Base-by-base conservation (phyloP, 2,888 invertebrate genomes). In the Lithophane semibrunnea region DNA sequence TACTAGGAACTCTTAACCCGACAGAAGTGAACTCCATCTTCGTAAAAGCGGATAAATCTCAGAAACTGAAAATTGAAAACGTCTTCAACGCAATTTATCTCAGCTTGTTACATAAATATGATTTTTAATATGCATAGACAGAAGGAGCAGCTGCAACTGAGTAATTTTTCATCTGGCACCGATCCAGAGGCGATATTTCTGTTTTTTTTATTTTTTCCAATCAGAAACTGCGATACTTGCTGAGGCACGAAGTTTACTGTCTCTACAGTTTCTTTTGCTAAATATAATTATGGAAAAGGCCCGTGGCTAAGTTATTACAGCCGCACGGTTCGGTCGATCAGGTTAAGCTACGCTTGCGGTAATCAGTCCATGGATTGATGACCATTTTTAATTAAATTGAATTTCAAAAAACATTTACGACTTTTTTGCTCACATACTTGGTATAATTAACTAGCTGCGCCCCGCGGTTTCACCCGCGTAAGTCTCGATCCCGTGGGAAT, bases 71-170 rank as follows among this genome's bases (percentile, higher is more conserved):
- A 73, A 68, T 73, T 63, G n/a, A 21, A 72, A 85, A 49, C 29
- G 58, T 64, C 63, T 77, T 82, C 52, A 64, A 54, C 12, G 16
- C 68, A 72, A 69, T 79, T 74, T 67, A 84, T 79, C 70, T 58
- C 73, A 82, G 79, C 76, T 80, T 77, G 79, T 73, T 84, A 82
- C 77, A 83, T 90, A 89, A 77, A 77, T 70, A 77, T 86, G 86
- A 89, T 90, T 90, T 52, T 90, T 89, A 88, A 88, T 90, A 91
- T 89, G 88, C 87, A 73, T 61, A 78, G 73, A 79, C 80, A 77
- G n/a, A 67, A 64, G 64, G n/a, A 61, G 72, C 82, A 71, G 73
- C 77, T 83, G 81, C 74, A 77, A 61, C 74, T 68, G 66, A 71
- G 73, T 75, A 77, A 65, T 80, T 87, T 75, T 80, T 73, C 76